A percentile compares a stretch with the other conserved stretches of the same genome.
These are phyloP conservation scores for Cylas formicarius DNA, from an alignment of 1,140 invertebrate species.

Conservation along the genomic window DNA sequence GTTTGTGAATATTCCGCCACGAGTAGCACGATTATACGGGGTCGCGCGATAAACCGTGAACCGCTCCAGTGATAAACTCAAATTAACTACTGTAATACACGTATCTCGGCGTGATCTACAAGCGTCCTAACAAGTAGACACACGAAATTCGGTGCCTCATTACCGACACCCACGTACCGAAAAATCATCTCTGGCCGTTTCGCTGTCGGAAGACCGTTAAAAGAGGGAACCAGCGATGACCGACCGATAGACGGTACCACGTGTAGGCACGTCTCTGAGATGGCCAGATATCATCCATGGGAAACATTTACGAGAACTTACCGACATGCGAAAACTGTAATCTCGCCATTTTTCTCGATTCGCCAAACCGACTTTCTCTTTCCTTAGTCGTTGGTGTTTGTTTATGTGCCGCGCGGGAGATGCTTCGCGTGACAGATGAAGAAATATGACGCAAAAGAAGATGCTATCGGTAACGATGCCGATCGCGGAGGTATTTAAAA, in stretches of 20 bases:
- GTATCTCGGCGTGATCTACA: conserved; percentile 20
- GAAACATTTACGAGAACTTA: conserved; percentile 18
- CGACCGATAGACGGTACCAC: conserved; percentile 22
- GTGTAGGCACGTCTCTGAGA: conserved; percentile 25
- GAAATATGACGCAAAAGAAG: too few relatives aligned
- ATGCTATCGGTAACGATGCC: too few relatives aligned
- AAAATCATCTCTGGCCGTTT: conserved; percentile 13
- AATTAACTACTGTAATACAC: conserved; percentile 22
- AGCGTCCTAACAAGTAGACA: conserved; percentile 22
- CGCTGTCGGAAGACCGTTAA: conserved; percentile 22
- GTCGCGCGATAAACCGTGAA: too few relatives aligned
- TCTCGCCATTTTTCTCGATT: too few relatives aligned
- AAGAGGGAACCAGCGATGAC: conserved; percentile 21
- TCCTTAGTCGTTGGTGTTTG: too few relatives aligned
- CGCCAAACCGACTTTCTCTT: too few relatives aligned
- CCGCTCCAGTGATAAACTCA: too few relatives aligned
- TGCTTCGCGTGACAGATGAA: too few relatives aligned
- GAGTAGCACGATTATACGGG: too few relatives aligned
- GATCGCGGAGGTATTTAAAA: too few relatives aligned
- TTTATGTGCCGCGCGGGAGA: too few relatives aligned
- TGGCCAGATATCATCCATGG: conserved; percentile 24
- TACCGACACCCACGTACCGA: conserved; percentile 22
- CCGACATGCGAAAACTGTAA: conserved; percentile 16
- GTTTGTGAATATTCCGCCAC: too few relatives aligned
- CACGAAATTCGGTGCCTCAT: conserved; percentile 25